A percentile compares a stretch with the other conserved stretches of the same genome.
These are phyloP conservation scores for Myripristis jacobus DNA, from an alignment of 2,797 vertebrate species.

Conservation along the genomic window DNA sequence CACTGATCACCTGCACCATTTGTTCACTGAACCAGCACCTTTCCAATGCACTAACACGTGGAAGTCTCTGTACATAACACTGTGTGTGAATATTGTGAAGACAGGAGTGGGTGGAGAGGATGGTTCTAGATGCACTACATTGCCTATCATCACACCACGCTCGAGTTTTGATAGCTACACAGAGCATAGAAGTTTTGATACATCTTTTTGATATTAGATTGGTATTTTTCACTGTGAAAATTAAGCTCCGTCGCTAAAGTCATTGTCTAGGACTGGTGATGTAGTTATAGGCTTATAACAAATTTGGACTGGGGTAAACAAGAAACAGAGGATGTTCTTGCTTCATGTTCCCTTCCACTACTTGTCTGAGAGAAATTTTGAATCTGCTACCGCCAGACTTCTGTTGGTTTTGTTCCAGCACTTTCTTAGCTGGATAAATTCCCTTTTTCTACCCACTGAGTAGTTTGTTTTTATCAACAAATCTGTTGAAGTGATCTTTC, in stretches of 20 bases:
- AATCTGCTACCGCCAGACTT: neutral
- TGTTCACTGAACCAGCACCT: conserved; percentile 72
- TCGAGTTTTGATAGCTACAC: conserved; percentile 60
- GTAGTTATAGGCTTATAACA: conserved; percentile 10
- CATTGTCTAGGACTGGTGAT: conserved; percentile 19
- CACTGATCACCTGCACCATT: conserved; percentile 54
- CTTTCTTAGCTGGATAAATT: too few relatives aligned
- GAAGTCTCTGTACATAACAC: conserved; percentile 63
- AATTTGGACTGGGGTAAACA: neutral
- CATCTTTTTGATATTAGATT: conserved; percentile 76
- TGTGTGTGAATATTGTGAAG: conserved; percentile 62
- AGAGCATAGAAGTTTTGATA: conserved; percentile 69
- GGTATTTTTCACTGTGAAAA: conserved; percentile 70
- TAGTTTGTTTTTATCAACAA: too few relatives aligned
- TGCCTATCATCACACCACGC: conserved; percentile 40
- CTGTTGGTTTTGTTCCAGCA: neutral
- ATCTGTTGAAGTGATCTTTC: too few relatives aligned
- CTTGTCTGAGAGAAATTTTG: neutral
- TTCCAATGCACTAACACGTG: conserved; percentile 67
- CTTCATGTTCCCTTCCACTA: conserved; percentile 5
- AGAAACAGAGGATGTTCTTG: neutral
- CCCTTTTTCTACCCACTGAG: too few relatives aligned
- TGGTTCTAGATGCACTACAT: conserved; percentile 47
- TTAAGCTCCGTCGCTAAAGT: conserved; percentile 3
- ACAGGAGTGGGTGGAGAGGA: conserved; percentile 16